These are phyloP conservation scores for Miniopterus natalensis DNA, from an alignment of 2,113 vertebrate genomes.

Conservation along the genomic window DNA sequence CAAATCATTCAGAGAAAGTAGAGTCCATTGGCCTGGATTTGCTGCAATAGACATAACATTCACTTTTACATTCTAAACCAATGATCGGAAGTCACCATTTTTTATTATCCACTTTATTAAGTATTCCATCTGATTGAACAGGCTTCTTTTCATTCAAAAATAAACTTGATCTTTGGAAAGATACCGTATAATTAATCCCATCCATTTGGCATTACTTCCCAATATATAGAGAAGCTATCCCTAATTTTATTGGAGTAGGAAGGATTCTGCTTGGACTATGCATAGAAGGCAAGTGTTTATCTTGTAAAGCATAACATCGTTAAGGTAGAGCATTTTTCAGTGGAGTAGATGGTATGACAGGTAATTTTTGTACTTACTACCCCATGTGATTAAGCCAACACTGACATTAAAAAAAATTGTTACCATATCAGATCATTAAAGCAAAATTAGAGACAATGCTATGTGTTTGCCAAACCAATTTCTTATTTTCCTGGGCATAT, in stretches of 20 bases:
- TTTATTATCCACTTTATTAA: not conserved
- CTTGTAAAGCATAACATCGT: not conserved
- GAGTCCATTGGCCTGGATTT: not conserved
- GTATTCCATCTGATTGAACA: not conserved
- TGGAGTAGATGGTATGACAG: not conserved
- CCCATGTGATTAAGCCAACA: not conserved
- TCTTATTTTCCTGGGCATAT: not conserved
- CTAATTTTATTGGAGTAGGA: not conserved
- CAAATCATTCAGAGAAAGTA: constrained; percentile 8
- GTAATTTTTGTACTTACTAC: not conserved
- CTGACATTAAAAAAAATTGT: not conserved
- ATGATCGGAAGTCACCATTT: not conserved
- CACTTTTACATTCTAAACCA: not conserved
- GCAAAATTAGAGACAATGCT: not conserved
- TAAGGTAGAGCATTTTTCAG: not conserved
- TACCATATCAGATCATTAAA: not conserved
- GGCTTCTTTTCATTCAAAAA: not conserved
- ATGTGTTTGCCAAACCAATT: not conserved
- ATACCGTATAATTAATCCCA: not conserved
- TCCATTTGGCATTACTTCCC: not conserved
- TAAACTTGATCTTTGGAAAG: not conserved
- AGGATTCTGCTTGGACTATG: not conserved
- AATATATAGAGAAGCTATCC: not conserved
- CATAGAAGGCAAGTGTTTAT: not conserved
- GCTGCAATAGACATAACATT: not conserved